These are phyloP conservation scores for Prunella fulvescens DNA, from an alignment of 2,113 vertebrate species.

Conservation along the genomic window DNA sequence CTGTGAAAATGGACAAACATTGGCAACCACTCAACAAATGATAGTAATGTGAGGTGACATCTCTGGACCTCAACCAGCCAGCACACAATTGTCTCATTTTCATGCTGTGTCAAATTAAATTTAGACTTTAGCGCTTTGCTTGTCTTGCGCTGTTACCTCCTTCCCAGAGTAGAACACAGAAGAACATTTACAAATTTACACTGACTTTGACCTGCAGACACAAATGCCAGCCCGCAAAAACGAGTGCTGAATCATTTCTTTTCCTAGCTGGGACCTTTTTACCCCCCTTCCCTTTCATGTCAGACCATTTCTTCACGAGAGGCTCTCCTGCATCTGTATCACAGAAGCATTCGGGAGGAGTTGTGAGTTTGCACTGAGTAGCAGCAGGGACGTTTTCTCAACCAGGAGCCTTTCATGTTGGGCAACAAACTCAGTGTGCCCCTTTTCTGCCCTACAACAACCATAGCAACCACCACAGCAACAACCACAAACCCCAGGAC, in stretches of 20 bases:
- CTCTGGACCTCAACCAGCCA: constrained; percentile 18
- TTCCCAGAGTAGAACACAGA: neutral
- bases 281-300: neutral
- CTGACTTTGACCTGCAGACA: constrained; percentile 34
- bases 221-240: neutral
- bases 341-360: neutral
- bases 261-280: neutral
- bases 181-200: neutral
- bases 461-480: neutral
- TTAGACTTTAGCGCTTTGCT: neutral
- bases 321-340: neutral
- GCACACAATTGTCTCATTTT: constrained; percentile 50
- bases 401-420: neutral
- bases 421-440: neutral
- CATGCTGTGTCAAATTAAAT: constrained; percentile 41
- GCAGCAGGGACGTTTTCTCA: neutral
- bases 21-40: constrained; percentile 29
- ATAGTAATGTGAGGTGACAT: constrained; percentile 23
- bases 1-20: constrained; percentile 17
- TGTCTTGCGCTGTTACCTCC: neutral
- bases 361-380: neutral
- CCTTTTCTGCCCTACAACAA: neutral
- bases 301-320: neutral
- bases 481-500: neutral
- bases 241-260: neutral